Evolutionary conservation across 2,113 vertebrate species (phyloP).

Genomic region (Eurystomus gularis): DNA sequence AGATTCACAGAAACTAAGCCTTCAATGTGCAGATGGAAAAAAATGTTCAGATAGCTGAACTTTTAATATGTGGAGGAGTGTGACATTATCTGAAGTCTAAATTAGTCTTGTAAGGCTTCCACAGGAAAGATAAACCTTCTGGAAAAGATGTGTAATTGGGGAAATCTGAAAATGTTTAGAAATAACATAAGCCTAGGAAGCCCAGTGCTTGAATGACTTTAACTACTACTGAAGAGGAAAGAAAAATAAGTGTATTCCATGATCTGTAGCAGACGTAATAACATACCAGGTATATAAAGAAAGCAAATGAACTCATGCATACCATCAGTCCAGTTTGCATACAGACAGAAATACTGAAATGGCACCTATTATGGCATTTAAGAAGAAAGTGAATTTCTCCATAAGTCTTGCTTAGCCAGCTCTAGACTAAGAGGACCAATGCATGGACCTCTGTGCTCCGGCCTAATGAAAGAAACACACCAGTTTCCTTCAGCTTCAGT

Average conservation of each 20-base stretch:
- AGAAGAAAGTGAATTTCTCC: not conserved
- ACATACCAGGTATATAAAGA: not conserved
- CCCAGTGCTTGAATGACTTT: not conserved
- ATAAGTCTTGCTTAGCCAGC: not conserved
- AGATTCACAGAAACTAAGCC: not conserved
- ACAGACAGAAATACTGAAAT: not conserved
- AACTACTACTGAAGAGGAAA: not conserved
- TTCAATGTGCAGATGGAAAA: not conserved
- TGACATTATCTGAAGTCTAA: not conserved
- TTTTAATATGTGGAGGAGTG: not conserved
- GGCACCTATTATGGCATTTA: not conserved
- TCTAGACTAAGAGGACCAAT: not conserved
- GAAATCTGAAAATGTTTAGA: not conserved
- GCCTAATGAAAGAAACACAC: fast-evolving
- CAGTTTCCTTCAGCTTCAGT: not conserved
- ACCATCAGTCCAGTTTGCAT: not conserved
- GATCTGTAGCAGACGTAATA: not conserved
- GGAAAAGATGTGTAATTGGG: not conserved
- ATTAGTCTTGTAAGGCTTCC: not conserved
- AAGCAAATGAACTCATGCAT: not conserved
- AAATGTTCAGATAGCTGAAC: not conserved
- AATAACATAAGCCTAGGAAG: not conserved
- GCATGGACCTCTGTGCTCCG: fast-evolving
- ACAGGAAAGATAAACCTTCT: not conserved
- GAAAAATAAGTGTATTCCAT: not conserved